Evolutionary conservation across 2,113 vertebrate genomes (phyloP).

Genomic region (Empidonax alnorum): DNA sequence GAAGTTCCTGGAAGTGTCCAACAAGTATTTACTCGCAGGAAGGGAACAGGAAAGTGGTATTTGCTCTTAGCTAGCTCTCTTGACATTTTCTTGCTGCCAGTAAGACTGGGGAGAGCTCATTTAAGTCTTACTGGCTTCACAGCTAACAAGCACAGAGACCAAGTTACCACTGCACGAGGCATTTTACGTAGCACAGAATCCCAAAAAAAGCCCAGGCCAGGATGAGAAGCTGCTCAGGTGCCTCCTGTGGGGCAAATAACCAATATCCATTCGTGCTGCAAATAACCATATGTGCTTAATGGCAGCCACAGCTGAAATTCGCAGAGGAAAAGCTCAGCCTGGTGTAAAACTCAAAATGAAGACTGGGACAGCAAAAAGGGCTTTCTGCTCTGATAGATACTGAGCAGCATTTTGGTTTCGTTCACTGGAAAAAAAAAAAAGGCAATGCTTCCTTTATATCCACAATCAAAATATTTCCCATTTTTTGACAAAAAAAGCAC

Average conservation of each 20-base stretch:
- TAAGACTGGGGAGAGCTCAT: background rate
- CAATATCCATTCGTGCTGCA: background rate
- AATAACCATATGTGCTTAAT: rapidly evolving
- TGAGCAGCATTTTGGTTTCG: background rate
- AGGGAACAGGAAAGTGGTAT: background rate
- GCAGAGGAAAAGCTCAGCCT: background rate
- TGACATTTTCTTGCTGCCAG: background rate
- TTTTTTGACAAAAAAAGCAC: background rate
- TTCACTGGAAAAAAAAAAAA: background rate
- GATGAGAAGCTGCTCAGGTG: background rate
- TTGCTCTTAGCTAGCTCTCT: background rate
- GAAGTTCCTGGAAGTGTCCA: background rate
- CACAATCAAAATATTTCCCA: background rate
- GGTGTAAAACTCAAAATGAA: background rate
- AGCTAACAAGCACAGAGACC: background rate
- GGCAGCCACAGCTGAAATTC: background rate
- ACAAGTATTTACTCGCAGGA: background rate
- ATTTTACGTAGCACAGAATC: rapidly evolving
- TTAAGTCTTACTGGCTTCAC: background rate
- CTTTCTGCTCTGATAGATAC: background rate
- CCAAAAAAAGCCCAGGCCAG: background rate
- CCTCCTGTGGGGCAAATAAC: background rate
- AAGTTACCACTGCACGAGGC: rapidly evolving
- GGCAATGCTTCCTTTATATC: background rate
- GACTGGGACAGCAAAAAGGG: rapidly evolving